Evolutionary conservation across 1,140 invertebrate genomes (phyloP), one percentile per base, ranked within the genome.

Genomic region (Nautilus pompilius): DNA sequence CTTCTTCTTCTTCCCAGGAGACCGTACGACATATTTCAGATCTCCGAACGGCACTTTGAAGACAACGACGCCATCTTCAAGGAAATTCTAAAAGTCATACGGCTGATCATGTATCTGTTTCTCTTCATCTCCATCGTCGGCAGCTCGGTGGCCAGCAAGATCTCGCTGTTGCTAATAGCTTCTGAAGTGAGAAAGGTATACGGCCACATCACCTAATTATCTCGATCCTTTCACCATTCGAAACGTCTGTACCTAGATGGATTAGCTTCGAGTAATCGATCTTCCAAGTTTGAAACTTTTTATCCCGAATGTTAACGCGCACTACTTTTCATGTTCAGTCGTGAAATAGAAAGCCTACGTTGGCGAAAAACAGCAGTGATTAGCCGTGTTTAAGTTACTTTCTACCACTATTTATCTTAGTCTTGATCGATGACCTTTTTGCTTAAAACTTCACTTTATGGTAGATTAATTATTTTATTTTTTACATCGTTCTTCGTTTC

Each of bases 21-120:
- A n/a, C 74, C 77, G 0, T 79, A 77, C 48, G 77, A 79, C 61
- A 62, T 73, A 30, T 79, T 79, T 64, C 74, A 75, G 62, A 60
- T 74, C 15, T 74, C 73, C 2, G 77, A 79, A 53, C 70, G 77
- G 46, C 75, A 79, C 29, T 67, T 68, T 55, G 75, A 77, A 20
- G 75, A 76, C 28, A 71, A 73, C 28, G 74, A 74, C 29, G 65
- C 71, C 10, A 71, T 76, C 30, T 79, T 76, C 58, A 73, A 77
- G 48, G 72, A 77, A 46, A 77, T 78, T 26, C 60, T 80, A 34
- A 78, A 80, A 60, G 67, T 73, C 17, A 68, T 78, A 13, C 60
- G 74, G 13, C 41, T 77, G 1, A 54, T 76, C 10, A 60, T 79
- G 57, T 79, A 80, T 58, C 5, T 73, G 8, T 62, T 78, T 53